phyloP scores from a whole-genome alignment of 2,888 invertebrate species.

The Idaea straminata region DNA sequence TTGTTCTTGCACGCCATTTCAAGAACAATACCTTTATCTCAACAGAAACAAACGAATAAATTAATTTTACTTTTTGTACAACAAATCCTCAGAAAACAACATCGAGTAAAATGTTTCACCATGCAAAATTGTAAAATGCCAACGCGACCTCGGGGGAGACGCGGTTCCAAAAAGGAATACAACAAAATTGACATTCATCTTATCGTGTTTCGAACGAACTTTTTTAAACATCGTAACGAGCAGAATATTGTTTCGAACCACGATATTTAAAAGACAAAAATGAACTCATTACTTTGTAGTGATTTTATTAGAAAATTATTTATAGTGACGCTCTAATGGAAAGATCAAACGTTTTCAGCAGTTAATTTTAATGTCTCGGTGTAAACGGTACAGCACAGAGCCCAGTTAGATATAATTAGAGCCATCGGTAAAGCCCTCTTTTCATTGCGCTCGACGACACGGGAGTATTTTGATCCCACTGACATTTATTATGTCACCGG shows the following conservation, averaged over 20 bases:
- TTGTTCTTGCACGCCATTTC: conserved; percentile 70
- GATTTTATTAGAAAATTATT: conserved; percentile 68
- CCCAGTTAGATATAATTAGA: conserved; percentile 76
- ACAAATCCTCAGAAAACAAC: conserved; percentile 36
- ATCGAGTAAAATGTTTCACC: conserved; percentile 44
- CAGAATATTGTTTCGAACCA: conserved; percentile 49
- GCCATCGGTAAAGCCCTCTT: conserved; percentile 59
- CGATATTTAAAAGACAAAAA: conserved; percentile 36
- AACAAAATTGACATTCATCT: conserved; percentile 38
- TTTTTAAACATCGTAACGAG: conserved; percentile 31
- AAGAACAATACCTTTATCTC: conserved; percentile 74
- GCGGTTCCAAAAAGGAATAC: conserved; percentile 18
- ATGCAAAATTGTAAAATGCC: conserved; percentile 39
- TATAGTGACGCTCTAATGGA: conserved; percentile 74
- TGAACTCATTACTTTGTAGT: conserved; percentile 64
- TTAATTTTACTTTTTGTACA: conserved; percentile 55
- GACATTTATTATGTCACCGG: conserved; percentile 71
- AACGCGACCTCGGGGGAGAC: conserved; percentile 25
- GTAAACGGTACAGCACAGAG: conserved; percentile 63
- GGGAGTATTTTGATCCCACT: conserved; percentile 63
- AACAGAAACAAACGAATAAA: conserved; percentile 55
- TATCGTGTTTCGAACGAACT: conserved; percentile 34
- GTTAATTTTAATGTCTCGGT: conserved; percentile 79
- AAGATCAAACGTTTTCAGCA: conserved; percentile 75
- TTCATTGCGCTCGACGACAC: conserved; percentile 47